A percentile compares a stretch with the other conserved stretches of the same genome.
These are phyloP conservation scores for Mylabris sibirica DNA, from an alignment of 2,888 invertebrate species.

Conservation along the genomic window DNA sequence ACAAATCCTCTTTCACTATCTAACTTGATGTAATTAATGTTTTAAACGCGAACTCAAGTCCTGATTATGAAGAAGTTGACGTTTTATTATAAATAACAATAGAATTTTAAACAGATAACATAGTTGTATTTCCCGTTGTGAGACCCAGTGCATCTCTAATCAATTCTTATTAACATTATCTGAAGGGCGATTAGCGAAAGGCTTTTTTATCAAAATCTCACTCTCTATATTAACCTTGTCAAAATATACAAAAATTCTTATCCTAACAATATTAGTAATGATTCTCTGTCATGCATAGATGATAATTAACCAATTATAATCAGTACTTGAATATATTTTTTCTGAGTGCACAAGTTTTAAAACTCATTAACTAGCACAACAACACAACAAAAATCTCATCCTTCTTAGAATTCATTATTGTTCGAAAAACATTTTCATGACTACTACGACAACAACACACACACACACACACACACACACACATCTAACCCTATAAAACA, in stretches of 20 bases:
- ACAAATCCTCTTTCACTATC: not conserved
- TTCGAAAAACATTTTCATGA: constrained; percentile 43
- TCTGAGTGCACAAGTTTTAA: constrained; percentile 19
- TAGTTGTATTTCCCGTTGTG: too few species aligned
- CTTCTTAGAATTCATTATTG: constrained; percentile 50
- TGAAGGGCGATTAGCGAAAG: too few species aligned
- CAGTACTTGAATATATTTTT: constrained; percentile 10
- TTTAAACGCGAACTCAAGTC: not conserved
- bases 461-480: constrained; percentile 23
- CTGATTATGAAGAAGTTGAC: not conserved
- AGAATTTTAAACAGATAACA: not conserved
- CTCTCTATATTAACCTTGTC: too few species aligned
- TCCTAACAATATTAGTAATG: not conserved
- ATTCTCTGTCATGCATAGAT: constrained; percentile 9
- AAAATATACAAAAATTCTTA: not conserved
- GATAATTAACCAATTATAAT: constrained; percentile 27
- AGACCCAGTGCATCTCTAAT: too few species aligned
- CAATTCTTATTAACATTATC: too few species aligned
- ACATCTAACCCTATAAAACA: constrained; percentile 45
- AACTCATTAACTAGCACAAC: not conserved
- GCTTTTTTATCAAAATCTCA: too few species aligned
- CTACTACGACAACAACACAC: constrained; percentile 17
- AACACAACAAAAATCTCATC: constrained; percentile 7
- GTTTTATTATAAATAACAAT: not conserved
- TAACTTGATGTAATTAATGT: constrained; percentile 4